These are phyloP conservation scores for Syncerus caffer DNA, from an alignment of 2,797 vertebrate genomes.

Conservation along the genomic window DNA sequence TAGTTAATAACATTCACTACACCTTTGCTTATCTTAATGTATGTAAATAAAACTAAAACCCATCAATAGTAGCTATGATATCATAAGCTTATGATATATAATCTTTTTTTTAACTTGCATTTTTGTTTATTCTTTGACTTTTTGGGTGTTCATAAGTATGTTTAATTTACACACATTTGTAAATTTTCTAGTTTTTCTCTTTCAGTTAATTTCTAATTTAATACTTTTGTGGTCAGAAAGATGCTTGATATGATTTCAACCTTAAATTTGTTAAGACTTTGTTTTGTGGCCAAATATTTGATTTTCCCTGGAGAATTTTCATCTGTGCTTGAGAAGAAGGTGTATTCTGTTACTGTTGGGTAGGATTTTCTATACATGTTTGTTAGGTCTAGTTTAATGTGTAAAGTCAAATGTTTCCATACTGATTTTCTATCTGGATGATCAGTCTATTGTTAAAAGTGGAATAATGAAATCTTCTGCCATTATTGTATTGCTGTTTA, in stretches of 20 bases:
- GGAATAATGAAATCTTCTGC: neutral
- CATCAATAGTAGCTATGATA: neutral
- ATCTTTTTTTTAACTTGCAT: neutral
- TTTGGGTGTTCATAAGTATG: neutral
- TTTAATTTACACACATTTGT: neutral
- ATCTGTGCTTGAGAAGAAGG: neutral
- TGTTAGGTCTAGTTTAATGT: neutral
- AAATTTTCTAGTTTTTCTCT: neutral
- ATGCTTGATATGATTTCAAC: neutral
- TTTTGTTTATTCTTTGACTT: neutral
- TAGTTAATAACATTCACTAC: neutral
- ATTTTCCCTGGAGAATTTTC: neutral
- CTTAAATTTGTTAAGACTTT: neutral
- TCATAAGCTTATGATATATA: neutral
- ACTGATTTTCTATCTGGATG: neutral
- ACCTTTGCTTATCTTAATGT: neutral
- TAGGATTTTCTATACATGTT: neutral
- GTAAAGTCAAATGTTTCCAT: neutral
- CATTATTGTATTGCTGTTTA: neutral
- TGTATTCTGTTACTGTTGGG: neutral
- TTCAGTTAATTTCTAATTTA: neutral
- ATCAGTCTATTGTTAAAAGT: neutral
- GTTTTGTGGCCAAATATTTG: neutral
- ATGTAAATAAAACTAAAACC: neutral
- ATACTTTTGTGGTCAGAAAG: neutral